Evolutionary conservation across 2,113 vertebrate species (phyloP).

Genomic region (Sceloporus tristichus): DNA sequence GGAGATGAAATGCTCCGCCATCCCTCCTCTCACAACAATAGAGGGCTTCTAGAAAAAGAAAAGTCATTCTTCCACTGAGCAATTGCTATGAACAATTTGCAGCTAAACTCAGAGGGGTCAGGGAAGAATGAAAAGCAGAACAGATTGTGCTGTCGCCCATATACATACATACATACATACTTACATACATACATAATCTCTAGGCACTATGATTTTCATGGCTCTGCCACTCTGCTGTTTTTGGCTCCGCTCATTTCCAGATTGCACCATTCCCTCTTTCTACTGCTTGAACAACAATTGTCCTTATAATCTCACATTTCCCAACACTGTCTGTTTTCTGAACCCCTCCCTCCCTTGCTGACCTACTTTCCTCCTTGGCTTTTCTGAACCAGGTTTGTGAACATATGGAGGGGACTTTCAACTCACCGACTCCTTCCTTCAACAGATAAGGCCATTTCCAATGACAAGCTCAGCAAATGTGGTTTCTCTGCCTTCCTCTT

Average conservation of each 20-base stretch:
- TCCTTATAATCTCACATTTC: not conserved
- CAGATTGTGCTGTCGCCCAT: not conserved
- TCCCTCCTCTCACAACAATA: not conserved
- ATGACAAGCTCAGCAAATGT: not conserved
- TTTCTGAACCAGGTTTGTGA: not conserved
- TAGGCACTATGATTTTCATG: too few relatives aligned
- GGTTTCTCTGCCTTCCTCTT: too few relatives aligned
- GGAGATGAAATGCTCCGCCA: not conserved
- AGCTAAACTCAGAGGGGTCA: too few relatives aligned
- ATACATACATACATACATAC: too few relatives aligned
- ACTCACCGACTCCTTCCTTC: not conserved
- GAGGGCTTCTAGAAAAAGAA: not conserved
- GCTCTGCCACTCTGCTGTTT: not conserved
- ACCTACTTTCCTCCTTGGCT: not conserved
- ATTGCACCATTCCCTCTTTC: not conserved
- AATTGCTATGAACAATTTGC: too few relatives aligned
- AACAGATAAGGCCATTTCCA: not conserved
- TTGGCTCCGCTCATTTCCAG: not conserved
- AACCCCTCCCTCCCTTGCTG: not conserved
- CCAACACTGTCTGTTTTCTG: not conserved
- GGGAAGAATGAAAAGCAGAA: not conserved
- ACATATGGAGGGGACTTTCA: not conserved
- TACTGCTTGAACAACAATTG: not conserved
- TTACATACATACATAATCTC: not conserved
- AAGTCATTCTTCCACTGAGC: not conserved